Conservation (phyloP, 2,888 invertebrate species). For the Napeogenes inachia region DNA sequence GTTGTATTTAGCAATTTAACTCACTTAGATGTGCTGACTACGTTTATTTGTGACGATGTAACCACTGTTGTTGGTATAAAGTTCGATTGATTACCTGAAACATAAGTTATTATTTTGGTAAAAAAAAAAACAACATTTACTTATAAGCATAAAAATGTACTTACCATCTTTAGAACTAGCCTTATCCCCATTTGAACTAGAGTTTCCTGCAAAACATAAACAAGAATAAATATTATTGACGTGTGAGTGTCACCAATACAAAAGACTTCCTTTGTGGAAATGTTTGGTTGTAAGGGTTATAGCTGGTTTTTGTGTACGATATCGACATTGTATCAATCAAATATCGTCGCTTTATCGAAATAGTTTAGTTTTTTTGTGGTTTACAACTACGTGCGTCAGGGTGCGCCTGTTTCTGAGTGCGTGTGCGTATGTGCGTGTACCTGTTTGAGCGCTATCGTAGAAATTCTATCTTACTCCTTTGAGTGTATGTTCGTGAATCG, state of each 20-base stretch:
- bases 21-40: constrained; percentile 75
- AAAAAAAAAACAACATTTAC: neutral
- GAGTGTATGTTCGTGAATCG: no score
- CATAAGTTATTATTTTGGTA: constrained; percentile 12
- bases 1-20: constrained; percentile 39
- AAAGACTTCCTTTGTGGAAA: neutral
- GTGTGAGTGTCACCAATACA: neutral
- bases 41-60: constrained; percentile 73
- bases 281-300: no score
- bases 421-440: neutral
- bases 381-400: neutral
- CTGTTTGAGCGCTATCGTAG: no score
- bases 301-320: no score
- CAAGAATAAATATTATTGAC: neutral
- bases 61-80: constrained; percentile 75
- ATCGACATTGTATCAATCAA: no score
- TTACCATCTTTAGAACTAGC: constrained; percentile 73
- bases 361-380: no score
- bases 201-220: constrained; percentile 54
- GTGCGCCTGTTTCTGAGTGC: neutral
- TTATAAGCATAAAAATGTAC: constrained; percentile 26
- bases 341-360: no score
- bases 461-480: no score
- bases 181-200: constrained; percentile 73
- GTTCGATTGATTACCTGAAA: constrained; percentile 70